Base-by-base conservation (phyloP, 2,113 vertebrate species). In the Saguinus imperator region DNA sequence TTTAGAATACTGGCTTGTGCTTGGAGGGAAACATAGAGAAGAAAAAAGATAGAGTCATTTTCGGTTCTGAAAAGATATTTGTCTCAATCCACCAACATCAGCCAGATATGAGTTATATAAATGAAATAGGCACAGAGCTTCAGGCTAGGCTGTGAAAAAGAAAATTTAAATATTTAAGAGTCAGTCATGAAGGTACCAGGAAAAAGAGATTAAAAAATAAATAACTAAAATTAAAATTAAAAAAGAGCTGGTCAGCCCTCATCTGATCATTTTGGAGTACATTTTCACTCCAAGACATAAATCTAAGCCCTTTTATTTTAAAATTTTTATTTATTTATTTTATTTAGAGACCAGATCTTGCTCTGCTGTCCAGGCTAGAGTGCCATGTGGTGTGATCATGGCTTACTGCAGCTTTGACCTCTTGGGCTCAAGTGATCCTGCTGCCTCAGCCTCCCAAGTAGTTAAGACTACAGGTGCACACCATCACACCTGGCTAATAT, bases 131-230 rank as follows among this genome's bases (percentile, higher is more conserved):
- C 89, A 89, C 5, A 93, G 40, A 64, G 61, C 73, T 97, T 92
- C 86, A 96, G 97, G 92, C 76, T 37, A 79, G 58, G 11, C 87
- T 82, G 58, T 81, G 83, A 96, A 91, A 91, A 93, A 97, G 79
- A 91, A 82, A 87, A 66, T 58, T 90, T 89, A 95, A 95, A 84
- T 89, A 93, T 96, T 95, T 89, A 95, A 96, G 95, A 97, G 64
- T 57, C 92, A 82, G 73, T 84, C 79, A 89, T 64, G 61, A 14
- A 64, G 27, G 5, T 64, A 32, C 61, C 61, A 64, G 61, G 61
- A 64, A 64, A 64, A 29, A 29, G 61, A 64, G 61, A 23, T 64
- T 29, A 64, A 64, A 64, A 64, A 64, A 64, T 29, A 32, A 64
- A 64, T 64, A 29, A 29, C 27, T 64, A 64, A 64, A 64, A 64